Percentiles rank a stretch among this genome's conserved stretches.
Conservation (phyloP, 1,140 invertebrate species). For the Drosophila ficusphila region DNA sequence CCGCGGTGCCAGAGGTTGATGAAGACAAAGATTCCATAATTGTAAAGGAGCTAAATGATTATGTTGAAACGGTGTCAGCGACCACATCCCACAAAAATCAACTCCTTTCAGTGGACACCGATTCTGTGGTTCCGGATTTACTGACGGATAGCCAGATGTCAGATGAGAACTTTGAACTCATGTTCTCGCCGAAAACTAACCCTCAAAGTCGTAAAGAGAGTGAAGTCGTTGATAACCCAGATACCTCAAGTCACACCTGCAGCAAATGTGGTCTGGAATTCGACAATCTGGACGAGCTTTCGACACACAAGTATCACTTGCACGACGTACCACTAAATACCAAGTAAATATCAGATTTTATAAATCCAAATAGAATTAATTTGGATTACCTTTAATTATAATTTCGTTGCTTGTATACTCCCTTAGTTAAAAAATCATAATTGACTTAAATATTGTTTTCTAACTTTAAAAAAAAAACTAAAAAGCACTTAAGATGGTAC, state of each 20-base stretch:
- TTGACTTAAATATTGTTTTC: background rate
- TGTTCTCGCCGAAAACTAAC: too few relatives aligned
- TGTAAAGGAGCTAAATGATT: background rate
- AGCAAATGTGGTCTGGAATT: constrained; percentile 52
- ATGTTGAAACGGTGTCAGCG: background rate
- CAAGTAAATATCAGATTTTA: constrained; percentile 13
- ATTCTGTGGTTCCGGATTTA: background rate
- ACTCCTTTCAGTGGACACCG: background rate
- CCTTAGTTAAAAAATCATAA: background rate
- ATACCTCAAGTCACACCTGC: constrained; percentile 20
- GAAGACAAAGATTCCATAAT: background rate
- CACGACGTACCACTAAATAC: constrained; percentile 45
- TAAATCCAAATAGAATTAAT: too few relatives aligned
- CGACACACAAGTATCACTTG: constrained; percentile 50
- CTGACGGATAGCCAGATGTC: background rate
- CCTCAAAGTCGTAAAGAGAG: background rate
- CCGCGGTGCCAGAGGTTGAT: background rate
- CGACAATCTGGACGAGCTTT: constrained; percentile 29
- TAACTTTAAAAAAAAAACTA: background rate
- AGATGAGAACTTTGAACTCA: background rate
- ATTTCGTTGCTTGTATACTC: background rate
- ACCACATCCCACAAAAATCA: background rate
- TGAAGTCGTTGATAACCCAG: background rate
- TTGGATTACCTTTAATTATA: background rate
- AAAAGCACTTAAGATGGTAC: too few relatives aligned